These are phyloP conservation scores for Nephrotoma appendiculata DNA, from an alignment of 2,888 invertebrate genomes.

Conservation along the genomic window DNA sequence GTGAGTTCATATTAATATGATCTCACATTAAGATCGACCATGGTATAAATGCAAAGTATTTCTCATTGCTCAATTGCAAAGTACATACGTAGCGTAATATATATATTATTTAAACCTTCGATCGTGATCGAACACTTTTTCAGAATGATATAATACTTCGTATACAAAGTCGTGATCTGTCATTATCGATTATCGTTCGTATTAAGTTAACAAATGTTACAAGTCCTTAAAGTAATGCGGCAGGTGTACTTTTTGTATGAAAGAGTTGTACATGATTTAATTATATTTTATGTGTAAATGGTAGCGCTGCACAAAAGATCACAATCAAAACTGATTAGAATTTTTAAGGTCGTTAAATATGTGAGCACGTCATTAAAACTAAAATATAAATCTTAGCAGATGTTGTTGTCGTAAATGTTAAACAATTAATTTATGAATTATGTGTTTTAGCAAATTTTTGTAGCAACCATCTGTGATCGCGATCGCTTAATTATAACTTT, in stretches of 20 bases:
- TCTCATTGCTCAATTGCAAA: too few species aligned
- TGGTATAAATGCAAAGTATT: neutral
- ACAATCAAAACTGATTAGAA: too few species aligned
- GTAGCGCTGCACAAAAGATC: too few species aligned
- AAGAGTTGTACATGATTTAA: neutral
- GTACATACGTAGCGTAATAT: too few species aligned
- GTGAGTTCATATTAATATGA: neutral
- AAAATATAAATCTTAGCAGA: neutral
- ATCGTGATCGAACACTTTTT: neutral
- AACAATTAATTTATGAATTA: neutral
- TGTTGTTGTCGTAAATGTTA: neutral
- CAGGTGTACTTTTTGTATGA: neutral
- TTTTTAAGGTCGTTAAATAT: too few species aligned
- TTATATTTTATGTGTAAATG: too few species aligned
- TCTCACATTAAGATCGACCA: neutral
- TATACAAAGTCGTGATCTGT: neutral
- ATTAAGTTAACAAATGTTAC: neutral
- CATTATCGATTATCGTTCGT: neutral
- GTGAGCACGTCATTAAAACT: too few species aligned
- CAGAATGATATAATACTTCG: neutral
- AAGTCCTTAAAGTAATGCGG: neutral
- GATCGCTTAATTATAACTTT: too few species aligned
- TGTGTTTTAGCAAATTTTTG: neutral
- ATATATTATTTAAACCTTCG: too few species aligned
- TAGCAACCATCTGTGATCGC: too few species aligned